Evolutionary conservation across 2,888 invertebrate species (phyloP).

Genomic region (Drosophila lacicola): DNA sequence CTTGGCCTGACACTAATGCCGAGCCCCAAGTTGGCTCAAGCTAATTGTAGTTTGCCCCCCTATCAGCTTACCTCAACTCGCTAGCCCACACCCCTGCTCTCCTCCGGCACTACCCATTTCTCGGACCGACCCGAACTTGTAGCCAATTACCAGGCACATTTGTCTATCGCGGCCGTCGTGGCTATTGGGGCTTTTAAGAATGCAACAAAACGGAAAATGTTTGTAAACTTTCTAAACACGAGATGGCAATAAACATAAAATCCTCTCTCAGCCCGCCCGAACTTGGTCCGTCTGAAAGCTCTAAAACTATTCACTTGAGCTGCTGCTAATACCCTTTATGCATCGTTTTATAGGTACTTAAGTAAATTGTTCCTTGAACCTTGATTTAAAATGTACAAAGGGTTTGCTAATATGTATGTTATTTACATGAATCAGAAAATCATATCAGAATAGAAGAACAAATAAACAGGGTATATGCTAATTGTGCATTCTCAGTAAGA

Average conservation of each 20-base stretch:
- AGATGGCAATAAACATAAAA: slow-evolving; percentile 66
- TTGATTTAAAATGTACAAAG: background rate
- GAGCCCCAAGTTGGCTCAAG: slow-evolving; percentile 25
- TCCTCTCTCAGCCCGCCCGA: slow-evolving; percentile 4
- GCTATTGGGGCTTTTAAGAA: slow-evolving; percentile 48
- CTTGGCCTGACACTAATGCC: slow-evolving; percentile 68
- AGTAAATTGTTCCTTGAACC: too few relatives aligned
- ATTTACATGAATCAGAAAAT: background rate
- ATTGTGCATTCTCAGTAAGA: background rate
- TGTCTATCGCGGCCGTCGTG: slow-evolving; percentile 40
- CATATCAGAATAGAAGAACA: background rate
- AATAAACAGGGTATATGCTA: slow-evolving; percentile 6
- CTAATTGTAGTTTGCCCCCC: slow-evolving; percentile 46
- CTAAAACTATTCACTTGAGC: slow-evolving; percentile 55
- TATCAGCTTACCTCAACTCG: slow-evolving; percentile 4
- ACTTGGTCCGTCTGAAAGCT: slow-evolving; percentile 30
- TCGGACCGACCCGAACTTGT: slow-evolving; percentile 8
- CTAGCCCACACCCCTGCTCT: background rate
- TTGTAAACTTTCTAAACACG: slow-evolving; percentile 68
- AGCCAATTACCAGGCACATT: slow-evolving; percentile 66
- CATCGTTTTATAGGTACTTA: background rate
- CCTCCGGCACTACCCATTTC: background rate
- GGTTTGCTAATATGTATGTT: background rate
- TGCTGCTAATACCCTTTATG: slow-evolving; percentile 37
- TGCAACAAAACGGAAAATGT: slow-evolving; percentile 57